phyloP scores from a whole-genome alignment of 2,888 invertebrate genomes.

The Caenorhabditis sp. region DNA sequence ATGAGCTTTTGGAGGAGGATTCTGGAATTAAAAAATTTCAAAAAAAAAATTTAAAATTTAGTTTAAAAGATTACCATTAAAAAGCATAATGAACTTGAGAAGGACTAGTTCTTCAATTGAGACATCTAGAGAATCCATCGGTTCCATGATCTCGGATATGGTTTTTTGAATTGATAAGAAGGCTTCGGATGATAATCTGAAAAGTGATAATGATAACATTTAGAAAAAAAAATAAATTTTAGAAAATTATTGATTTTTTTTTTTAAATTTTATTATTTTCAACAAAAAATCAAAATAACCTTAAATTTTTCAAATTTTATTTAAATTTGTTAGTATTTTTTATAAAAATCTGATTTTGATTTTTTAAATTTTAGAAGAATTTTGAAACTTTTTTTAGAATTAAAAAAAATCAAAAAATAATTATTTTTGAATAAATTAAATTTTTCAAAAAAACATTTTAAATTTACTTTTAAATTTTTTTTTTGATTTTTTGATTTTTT shows the following conservation, averaged over 20 bases:
- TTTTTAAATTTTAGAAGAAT: neutral
- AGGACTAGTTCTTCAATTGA: conserved; percentile 32
- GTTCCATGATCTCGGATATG: conserved; percentile 38
- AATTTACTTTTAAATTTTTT: too few species aligned
- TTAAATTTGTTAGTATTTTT: neutral
- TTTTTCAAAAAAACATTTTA: too few species aligned
- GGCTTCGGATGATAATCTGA: conserved; percentile 17
- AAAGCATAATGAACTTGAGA: conserved; percentile 46
- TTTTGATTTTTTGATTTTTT: too few species aligned
- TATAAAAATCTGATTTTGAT: too few species aligned
- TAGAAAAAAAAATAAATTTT: neutral
- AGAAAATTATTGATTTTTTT: neutral
- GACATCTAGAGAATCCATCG: conserved; percentile 47
- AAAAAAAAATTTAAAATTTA: neutral
- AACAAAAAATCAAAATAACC: neutral
- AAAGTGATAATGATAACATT: neutral
- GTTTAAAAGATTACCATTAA: conserved; percentile 14
- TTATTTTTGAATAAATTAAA: too few species aligned
- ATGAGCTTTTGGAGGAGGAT: neutral
- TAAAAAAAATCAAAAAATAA: neutral
- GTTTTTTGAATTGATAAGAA: conserved; percentile 12
- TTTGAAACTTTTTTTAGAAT: neutral
- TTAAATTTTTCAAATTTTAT: neutral
- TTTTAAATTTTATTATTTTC: neutral
- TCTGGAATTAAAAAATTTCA: neutral